These are phyloP conservation scores for Iphiclides podalirius DNA, from an alignment of 2,888 invertebrate species.

Conservation along the genomic window DNA sequence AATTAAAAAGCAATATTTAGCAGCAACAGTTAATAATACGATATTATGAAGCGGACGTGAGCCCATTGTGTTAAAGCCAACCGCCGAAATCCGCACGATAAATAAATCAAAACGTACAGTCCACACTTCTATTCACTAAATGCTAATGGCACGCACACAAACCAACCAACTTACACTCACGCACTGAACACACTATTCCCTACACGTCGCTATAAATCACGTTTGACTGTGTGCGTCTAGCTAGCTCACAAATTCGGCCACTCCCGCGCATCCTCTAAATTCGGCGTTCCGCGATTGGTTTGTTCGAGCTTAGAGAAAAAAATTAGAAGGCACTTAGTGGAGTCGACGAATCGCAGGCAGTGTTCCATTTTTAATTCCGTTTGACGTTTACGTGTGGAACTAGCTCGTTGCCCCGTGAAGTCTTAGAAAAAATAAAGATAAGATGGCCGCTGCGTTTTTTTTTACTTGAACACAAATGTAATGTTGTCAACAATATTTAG, in stretches of 20 bases:
- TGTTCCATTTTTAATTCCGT: not conserved
- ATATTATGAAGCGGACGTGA: too few relatives aligned
- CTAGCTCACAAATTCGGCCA: conserved; percentile 59
- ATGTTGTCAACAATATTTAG: too few relatives aligned
- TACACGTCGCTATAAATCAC: conserved; percentile 21
- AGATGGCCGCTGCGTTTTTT: not conserved
- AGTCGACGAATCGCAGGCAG: conserved; percentile 2
- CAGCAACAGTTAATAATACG: too few relatives aligned
- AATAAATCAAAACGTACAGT: conserved; percentile 48
- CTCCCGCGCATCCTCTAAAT: conserved; percentile 42
- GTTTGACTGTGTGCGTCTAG: conserved; percentile 56
- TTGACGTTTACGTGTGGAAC: not conserved
- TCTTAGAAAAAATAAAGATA: not conserved
- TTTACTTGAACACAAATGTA: not conserved
- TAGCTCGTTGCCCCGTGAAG: not conserved
- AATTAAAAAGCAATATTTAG: too few relatives aligned
- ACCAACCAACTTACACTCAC: not conserved
- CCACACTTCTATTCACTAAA: conserved; percentile 64
- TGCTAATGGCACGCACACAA: conserved; percentile 55
- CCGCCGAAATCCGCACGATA: conserved; percentile 45
- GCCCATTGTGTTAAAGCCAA: conserved; percentile 10
- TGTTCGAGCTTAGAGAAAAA: conserved; percentile 55
- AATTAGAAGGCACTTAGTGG: conserved; percentile 41
- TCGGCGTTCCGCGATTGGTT: conserved; percentile 47
- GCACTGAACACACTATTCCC: not conserved